Evolutionary conservation across 2,888 invertebrate species (phyloP).

Genomic region (Leptura quadrifasciata): DNA sequence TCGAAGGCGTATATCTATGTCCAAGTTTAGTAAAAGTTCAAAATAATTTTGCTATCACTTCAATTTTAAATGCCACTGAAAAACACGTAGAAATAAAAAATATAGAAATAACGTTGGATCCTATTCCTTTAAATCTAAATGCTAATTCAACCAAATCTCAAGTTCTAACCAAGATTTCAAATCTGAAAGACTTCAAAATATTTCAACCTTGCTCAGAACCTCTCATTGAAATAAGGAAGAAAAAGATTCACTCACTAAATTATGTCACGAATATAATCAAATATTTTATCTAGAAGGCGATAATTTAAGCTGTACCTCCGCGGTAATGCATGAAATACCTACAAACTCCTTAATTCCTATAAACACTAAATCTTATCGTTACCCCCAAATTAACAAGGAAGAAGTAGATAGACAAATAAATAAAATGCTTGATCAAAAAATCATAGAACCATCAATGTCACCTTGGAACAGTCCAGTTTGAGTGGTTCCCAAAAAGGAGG

Average conservation of each 20-base stretch:
- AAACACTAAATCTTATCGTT: constrained; percentile 27
- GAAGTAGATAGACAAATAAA: constrained; percentile 62
- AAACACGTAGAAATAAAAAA: constrained; percentile 48
- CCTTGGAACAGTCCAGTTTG: constrained; percentile 27
- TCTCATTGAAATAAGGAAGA: constrained; percentile 20
- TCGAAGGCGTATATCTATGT: constrained; percentile 48
- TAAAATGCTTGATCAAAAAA: constrained; percentile 57
- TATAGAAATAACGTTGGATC: constrained; percentile 47
- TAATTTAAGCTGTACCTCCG: constrained; percentile 55
- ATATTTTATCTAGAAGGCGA: constrained; percentile 51
- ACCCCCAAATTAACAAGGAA: constrained; percentile 54
- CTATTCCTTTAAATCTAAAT: constrained; percentile 35
- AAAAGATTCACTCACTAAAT: constrained; percentile 5
- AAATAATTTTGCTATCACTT: constrained; percentile 46
- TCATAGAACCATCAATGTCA: constrained; percentile 52
- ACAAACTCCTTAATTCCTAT: neutral
- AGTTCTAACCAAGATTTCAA: neutral
- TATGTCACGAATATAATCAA: constrained; percentile 24
- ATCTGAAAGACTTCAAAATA: constrained; percentile 15
- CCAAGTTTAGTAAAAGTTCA: constrained; percentile 37
- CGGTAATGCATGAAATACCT: constrained; percentile 50
- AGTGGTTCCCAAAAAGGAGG: constrained; percentile 62
- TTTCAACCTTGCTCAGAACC: constrained; percentile 6
- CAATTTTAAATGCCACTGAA: constrained; percentile 53
- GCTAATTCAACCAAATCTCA: constrained; percentile 26